These are phyloP conservation scores for Tetragnatha versicolor DNA, from an alignment of 1,140 invertebrate species.

Conservation along the genomic window DNA sequence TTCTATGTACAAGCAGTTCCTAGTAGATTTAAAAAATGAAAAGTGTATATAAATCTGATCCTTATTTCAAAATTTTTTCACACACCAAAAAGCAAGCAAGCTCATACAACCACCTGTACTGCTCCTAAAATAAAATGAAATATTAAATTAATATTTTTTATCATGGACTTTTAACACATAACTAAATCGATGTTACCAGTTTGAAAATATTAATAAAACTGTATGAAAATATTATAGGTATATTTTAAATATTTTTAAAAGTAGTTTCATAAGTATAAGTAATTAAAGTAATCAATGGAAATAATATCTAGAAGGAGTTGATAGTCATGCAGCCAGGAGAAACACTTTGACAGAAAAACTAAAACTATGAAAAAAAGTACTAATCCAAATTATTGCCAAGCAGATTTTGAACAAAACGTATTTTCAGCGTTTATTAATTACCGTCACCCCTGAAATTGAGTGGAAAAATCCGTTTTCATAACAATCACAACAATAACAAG, in stretches of 20 bases:
- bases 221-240: neutral
- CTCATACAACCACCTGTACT: slow-evolving; percentile 54
- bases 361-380: no score
- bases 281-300: neutral
- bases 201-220: neutral
- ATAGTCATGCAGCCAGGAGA: no score
- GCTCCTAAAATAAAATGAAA: slow-evolving; percentile 38
- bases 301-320: neutral
- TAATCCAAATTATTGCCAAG: no score
- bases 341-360: no score
- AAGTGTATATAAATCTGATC: no score
- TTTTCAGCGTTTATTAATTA: no score
- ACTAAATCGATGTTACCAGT: neutral
- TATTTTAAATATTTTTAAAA: neutral
- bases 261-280: neutral
- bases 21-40: no score
- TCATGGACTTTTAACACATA: neutral
- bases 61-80: slow-evolving; percentile 44
- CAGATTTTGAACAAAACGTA: no score
- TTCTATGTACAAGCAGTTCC: no score
- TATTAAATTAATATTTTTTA: neutral
- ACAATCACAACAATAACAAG: no score
- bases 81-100: slow-evolving; percentile 42
- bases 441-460: no score
- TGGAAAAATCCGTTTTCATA: no score